Percentiles rank a stretch among this genome's conserved stretches.
Conservation (phyloP, 1,140 invertebrate species). For the Carcinoscorpius rotundicauda region DNA sequence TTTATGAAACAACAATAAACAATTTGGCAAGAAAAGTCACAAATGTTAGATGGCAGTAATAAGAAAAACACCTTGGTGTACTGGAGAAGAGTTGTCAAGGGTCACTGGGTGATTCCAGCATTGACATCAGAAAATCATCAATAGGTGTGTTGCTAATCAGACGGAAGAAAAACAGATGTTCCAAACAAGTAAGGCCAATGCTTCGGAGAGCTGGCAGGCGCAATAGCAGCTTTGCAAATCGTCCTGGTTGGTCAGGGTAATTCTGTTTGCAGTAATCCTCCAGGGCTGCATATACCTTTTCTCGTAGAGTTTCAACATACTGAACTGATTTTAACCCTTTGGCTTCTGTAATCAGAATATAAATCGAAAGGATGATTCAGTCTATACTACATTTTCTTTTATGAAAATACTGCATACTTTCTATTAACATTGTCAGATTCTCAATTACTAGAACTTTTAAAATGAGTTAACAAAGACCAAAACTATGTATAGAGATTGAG, state of each 20-base stretch:
- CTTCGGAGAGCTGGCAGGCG: constrained; percentile 86
- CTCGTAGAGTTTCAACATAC: constrained; percentile 74
- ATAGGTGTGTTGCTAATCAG: constrained; percentile 48
- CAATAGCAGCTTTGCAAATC: constrained; percentile 86
- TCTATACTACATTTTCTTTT: too few species aligned
- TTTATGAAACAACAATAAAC: too few species aligned
- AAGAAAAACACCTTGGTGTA: too few species aligned
- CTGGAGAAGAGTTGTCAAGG: not conserved
- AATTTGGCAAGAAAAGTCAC: too few species aligned
- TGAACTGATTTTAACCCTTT: constrained; percentile 66
- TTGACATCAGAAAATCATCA: constrained; percentile 40
- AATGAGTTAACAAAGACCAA: too few species aligned
- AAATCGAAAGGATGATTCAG: too few species aligned
- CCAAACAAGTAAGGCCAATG: constrained; percentile 88
- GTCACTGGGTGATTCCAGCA: constrained; percentile 45
- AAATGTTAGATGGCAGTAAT: too few species aligned
- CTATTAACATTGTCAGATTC: too few species aligned
- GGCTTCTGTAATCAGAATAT: constrained; percentile 50
- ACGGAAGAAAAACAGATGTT: constrained; percentile 91
- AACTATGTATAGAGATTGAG: too few species aligned
- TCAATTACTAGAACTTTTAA: too few species aligned
- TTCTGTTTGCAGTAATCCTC: constrained; percentile 84
- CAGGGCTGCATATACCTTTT: constrained; percentile 86
- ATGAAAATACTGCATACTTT: too few species aligned
- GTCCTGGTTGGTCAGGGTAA: constrained; percentile 78